Conservation (phyloP, 2,113 vertebrate genomes). For the Cervus canadensis region DNA sequence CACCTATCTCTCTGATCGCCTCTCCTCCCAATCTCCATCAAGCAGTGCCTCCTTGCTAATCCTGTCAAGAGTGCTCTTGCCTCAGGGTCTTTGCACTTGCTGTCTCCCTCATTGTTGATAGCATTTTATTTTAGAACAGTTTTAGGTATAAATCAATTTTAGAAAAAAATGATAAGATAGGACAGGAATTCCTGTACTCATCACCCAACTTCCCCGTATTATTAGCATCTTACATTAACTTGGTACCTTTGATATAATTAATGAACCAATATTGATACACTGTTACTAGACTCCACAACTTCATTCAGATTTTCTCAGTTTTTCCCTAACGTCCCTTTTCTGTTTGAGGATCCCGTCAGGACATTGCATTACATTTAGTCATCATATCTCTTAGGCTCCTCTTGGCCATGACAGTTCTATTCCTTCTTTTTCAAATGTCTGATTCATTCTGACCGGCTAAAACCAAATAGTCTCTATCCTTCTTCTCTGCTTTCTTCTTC, state of each 20-base stretch:
- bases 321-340: neutral
- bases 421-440: neutral
- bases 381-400: neutral
- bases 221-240: neutral
- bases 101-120: neutral
- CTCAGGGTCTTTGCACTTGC: neutral
- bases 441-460: neutral
- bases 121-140: neutral
- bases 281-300: neutral
- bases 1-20: neutral
- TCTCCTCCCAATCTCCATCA: neutral
- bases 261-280: neutral
- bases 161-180: neutral
- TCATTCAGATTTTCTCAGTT: neutral
- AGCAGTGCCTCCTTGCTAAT: neutral
- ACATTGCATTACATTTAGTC: neutral
- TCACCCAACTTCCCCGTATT: neutral
- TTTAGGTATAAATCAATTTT: neutral
- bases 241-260: neutral
- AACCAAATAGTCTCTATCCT: neutral
- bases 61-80: neutral
- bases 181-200: neutral
- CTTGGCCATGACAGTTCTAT: neutral
- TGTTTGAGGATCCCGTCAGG: neutral
- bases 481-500: neutral